phyloP scores from a whole-genome alignment of 2,113 vertebrate species.

The Eclectus roratus region DNA sequence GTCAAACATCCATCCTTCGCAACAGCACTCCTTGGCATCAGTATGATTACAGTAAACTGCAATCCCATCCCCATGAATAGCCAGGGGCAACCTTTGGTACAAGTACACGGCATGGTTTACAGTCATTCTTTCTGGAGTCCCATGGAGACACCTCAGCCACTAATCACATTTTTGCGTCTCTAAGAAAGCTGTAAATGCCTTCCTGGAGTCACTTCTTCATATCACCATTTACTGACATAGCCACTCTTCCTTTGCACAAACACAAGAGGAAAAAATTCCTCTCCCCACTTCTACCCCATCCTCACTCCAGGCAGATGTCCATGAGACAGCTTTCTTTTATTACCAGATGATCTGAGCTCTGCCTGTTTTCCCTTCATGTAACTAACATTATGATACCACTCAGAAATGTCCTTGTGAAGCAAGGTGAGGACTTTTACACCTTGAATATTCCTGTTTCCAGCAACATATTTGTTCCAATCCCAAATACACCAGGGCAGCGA shows the following conservation, averaged over 20 bases:
- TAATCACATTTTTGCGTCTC: not conserved
- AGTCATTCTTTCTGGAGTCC: not conserved
- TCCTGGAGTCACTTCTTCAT: not conserved
- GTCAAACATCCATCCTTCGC: not conserved
- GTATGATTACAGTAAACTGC: not conserved
- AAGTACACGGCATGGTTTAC: not conserved
- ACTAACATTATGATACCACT: not conserved
- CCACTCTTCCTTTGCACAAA: not conserved
- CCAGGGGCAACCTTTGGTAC: not conserved
- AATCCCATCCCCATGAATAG: not conserved
- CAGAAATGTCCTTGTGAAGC: not conserved
- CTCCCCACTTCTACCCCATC: not conserved
- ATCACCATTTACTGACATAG: not conserved
- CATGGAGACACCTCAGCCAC: not conserved
- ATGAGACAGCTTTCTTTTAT: not conserved
- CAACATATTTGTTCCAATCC: not conserved
- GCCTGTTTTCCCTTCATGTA: not conserved
- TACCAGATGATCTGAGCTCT: not conserved
- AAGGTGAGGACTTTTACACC: not conserved
- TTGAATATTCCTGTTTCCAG: not conserved
- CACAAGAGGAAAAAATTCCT: not conserved
- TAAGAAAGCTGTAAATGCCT: not conserved
- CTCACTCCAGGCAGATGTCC: not conserved
- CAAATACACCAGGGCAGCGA: rapidly evolving
- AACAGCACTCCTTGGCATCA: not conserved